Base-by-base conservation (phyloP, 2,113 vertebrate genomes). In the Sinocyclocheilus grahami region DNA sequence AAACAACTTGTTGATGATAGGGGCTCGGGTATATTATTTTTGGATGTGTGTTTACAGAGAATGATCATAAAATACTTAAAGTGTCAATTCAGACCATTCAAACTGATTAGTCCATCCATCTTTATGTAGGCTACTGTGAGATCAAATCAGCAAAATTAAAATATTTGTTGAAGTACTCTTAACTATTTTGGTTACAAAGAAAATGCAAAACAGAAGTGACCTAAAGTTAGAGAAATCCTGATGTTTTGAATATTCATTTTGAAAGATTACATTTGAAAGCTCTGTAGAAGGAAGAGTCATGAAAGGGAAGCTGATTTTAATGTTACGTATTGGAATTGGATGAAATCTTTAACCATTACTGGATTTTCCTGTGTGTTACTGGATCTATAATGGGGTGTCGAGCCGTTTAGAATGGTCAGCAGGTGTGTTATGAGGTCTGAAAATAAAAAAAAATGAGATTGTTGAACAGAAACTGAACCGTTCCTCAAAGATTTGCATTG, bases 1-100 rank as follows among this genome's bases (percentile, higher is more conserved):
- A 82, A 74, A 80, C 63, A 33, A 76, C 78, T 48, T 46, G 18
- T 69, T 53, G 63, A 53, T 53, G 39, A 69, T 33, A 8, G 62
- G 42, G 63, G 16, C 42, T n/a, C 4, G 5, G 30, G 33, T 48
- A 27, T 46, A 1, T 82, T 27, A 8, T 69, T 82, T 42, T 5
- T 27, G 22, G 0, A 3, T 53, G 22, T 16, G 42, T 77, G 77
- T 60, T 58, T 78, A 12, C 53, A 37, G 30, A 22, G 18, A 60
- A 60, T n/a, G 1, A 53, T 77, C 5, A 18, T 53, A 13, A 55
- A 55, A 78, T 53, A 55, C 24, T 33, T 55, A 3, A 77, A 77
- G 33, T 78, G 75, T 53, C 2, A 53, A 27, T 77, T 77, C 42
- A 51, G 72, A 46, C 22, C 30, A n/a, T 39, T 13, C 6, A 6